phyloP scores from a whole-genome alignment of 1,140 invertebrate genomes.

The Apis cerana region DNA sequence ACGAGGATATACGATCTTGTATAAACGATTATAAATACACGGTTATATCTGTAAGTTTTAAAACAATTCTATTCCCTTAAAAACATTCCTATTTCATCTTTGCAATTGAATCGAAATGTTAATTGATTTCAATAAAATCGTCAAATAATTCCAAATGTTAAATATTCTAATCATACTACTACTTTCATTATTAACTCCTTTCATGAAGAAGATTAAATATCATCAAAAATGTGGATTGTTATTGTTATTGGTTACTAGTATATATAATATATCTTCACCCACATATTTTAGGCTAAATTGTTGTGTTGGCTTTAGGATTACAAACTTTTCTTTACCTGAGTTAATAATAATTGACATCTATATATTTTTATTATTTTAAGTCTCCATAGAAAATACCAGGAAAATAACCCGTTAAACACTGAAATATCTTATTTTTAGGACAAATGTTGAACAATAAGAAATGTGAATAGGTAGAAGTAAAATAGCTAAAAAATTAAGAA shows the following conservation, averaged over 20 bases:
- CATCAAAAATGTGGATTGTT: no score
- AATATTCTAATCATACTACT: not conserved
- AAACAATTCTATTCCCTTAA: constrained; percentile 1
- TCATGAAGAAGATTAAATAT: no score
- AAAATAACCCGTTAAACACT: no score
- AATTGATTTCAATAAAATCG: not conserved
- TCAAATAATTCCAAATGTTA: not conserved
- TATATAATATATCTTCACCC: not conserved
- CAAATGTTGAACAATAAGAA: no score
- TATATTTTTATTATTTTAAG: no score
- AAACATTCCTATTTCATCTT: not conserved
- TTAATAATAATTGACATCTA: no score
- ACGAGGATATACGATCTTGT: constrained; percentile 23
- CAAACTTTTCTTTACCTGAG: not conserved
- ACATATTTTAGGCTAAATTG: not conserved
- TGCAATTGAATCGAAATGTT: not conserved
- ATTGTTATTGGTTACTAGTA: no score
- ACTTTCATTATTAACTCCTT: not conserved
- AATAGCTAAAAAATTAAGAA: no score
- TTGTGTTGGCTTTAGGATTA: not conserved
- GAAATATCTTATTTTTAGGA: no score
- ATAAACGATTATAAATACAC: constrained; percentile 40
- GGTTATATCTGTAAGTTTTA: constrained; percentile 20
- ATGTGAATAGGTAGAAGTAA: no score
- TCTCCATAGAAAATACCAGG: no score